phyloP scores from a whole-genome alignment of 2,113 vertebrate species.

The Phalacrocorax brasilianus region DNA sequence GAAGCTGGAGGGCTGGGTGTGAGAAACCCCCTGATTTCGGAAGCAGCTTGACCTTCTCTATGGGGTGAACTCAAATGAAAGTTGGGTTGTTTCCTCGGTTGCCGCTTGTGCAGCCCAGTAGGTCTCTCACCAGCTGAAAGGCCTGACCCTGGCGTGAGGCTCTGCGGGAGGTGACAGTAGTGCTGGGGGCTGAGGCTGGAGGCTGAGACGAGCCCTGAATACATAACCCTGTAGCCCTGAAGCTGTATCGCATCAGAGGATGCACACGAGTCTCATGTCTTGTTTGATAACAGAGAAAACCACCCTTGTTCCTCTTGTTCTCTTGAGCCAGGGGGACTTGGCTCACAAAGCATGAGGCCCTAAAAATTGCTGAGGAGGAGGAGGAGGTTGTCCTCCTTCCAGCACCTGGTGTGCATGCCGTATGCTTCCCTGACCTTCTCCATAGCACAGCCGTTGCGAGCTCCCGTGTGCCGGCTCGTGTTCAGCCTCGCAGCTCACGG shows the following conservation, averaged over 20 bases:
- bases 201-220: neutral
- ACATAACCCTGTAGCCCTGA: neutral
- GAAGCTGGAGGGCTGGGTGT: neutral
- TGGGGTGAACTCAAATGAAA: fast-evolving
- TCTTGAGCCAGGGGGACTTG: neutral
- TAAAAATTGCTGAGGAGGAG: neutral
- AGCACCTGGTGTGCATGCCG: fast-evolving
- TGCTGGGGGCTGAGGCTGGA: neutral
- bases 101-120: fast-evolving
- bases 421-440: neutral
- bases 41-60: neutral
- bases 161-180: fast-evolving
- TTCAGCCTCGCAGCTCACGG: fast-evolving
- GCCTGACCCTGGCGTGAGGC: fast-evolving
- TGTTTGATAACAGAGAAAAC: neutral
- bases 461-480: fast-evolving
- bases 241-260: neutral
- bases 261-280: fast-evolving
- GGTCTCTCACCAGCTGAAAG: neutral
- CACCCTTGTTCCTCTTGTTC: neutral
- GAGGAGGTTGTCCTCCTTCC: neutral
- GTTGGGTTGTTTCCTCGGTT: fast-evolving
- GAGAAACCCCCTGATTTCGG: neutral
- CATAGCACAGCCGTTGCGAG: fast-evolving
- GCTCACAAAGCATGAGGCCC: neutral